phyloP scores from a whole-genome alignment of 2,113 vertebrate species.

The Tylochromis polylepis region DNA sequence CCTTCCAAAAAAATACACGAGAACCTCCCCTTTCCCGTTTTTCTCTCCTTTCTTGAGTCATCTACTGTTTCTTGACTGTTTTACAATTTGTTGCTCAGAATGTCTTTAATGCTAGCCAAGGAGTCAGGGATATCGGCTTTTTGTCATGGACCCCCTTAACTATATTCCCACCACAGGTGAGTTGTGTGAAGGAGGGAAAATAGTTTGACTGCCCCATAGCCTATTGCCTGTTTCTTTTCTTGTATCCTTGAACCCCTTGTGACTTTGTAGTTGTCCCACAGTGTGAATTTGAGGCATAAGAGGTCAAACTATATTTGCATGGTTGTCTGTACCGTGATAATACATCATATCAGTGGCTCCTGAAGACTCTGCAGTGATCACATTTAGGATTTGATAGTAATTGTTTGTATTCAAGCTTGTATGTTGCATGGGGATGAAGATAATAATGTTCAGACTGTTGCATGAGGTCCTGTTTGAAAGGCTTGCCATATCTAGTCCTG shows the following conservation, averaged over 20 bases:
- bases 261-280: constrained; percentile 20
- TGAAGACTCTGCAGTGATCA: neutral
- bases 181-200: constrained; percentile 78
- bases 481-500: constrained; percentile 15
- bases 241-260: constrained; percentile 42
- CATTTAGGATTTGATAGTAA: neutral
- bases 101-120: constrained; percentile 98
- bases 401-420: neutral
- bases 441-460: constrained; percentile 28
- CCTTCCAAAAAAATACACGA: constrained; percentile 71
- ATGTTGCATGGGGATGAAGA: constrained; percentile 54
- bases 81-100: constrained; percentile 92
- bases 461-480: constrained; percentile 52
- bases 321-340: constrained; percentile 30
- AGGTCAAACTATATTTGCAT: constrained; percentile 54
- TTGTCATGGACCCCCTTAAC: constrained; percentile 94
- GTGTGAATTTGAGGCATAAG: neutral
- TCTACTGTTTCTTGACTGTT: constrained; percentile 85
- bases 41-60: constrained; percentile 38
- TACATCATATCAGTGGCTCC: neutral
- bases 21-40: constrained; percentile 24
- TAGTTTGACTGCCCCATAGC: constrained; percentile 60
- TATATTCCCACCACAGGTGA: constrained; percentile 89
- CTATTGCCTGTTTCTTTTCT: constrained; percentile 37
- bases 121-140: constrained; percentile 95